Evolutionary conservation across 2,888 invertebrate species (phyloP).

Genomic region (Acholoe squamosa): DNA sequence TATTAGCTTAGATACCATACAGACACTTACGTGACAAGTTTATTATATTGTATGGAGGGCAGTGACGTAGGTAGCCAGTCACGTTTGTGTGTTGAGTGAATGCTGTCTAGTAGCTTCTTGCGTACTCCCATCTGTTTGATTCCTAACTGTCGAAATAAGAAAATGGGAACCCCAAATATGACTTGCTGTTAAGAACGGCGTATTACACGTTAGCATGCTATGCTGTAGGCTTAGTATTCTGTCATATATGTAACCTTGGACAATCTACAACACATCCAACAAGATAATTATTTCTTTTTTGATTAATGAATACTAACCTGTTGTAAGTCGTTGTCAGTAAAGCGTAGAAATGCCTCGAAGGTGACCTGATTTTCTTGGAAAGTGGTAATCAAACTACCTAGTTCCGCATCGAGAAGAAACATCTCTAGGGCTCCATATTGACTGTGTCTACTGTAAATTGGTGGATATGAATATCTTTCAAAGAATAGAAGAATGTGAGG

Average conservation of each 20-base stretch:
- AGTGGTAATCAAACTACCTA: conserved; percentile 77
- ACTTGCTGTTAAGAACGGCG: no score
- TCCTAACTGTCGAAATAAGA: conserved; percentile 73
- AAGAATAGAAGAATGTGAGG: no score
- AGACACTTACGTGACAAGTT: conserved; percentile 76
- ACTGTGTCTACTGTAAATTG: background rate
- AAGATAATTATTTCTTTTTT: background rate
- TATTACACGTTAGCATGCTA: no score
- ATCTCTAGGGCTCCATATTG: conserved; percentile 81
- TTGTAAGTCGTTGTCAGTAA: conserved; percentile 82
- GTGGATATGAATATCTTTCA: no score
- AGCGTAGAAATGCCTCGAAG: conserved; percentile 80
- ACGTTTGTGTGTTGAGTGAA: conserved; percentile 82
- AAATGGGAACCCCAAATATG: background rate
- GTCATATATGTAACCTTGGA: no score
- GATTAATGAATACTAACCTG: conserved; percentile 74
- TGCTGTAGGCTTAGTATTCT: no score
- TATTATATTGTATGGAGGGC: conserved; percentile 77
- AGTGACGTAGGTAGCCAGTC: conserved; percentile 83
- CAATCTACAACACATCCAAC: background rate
- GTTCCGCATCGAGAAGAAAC: conserved; percentile 83
- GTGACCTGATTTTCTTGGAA: conserved; percentile 81
- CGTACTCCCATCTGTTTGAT: conserved; percentile 78
- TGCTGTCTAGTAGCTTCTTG: conserved; percentile 82
- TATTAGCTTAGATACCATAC: no score